Percentiles rank a stretch among this genome's conserved stretches.
Evolutionary conservation across 2,113 vertebrate species (phyloP).

Genomic region (Gymnarchus niloticus): DNA sequence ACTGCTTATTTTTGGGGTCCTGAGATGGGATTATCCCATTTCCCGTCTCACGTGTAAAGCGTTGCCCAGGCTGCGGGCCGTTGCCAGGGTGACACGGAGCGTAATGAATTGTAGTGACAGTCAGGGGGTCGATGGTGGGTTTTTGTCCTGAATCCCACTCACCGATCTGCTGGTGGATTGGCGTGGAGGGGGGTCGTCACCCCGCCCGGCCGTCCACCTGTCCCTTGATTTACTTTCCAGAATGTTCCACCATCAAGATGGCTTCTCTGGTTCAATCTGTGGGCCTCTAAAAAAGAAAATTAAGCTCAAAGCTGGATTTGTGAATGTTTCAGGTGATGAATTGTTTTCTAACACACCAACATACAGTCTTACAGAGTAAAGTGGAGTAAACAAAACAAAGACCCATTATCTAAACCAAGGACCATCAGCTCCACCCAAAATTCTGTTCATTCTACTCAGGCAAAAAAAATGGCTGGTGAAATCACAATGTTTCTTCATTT

Average conservation of each 20-base stretch:
- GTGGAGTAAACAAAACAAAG: background rate
- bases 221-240: background rate
- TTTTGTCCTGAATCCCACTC: background rate
- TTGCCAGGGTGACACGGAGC: background rate
- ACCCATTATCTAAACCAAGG: background rate
- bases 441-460: too few relatives aligned
- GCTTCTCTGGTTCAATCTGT: background rate
- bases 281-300: background rate
- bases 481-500: background rate
- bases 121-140: conserved; percentile 5
- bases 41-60: conserved; percentile 33
- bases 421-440: background rate
- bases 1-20: conserved; percentile 41
- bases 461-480: too few relatives aligned
- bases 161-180: background rate
- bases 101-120: conserved; percentile 26
- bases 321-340: background rate
- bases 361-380: too few relatives aligned
- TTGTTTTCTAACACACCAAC: too few relatives aligned
- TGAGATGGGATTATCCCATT: conserved; percentile 42
- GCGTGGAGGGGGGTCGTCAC: background rate
- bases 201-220: background rate
- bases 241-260: background rate
- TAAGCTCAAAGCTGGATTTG: background rate
- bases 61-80: conserved; percentile 16